Conservation (phyloP, 1,140 invertebrate species). For the Drosophila auraria region DNA sequence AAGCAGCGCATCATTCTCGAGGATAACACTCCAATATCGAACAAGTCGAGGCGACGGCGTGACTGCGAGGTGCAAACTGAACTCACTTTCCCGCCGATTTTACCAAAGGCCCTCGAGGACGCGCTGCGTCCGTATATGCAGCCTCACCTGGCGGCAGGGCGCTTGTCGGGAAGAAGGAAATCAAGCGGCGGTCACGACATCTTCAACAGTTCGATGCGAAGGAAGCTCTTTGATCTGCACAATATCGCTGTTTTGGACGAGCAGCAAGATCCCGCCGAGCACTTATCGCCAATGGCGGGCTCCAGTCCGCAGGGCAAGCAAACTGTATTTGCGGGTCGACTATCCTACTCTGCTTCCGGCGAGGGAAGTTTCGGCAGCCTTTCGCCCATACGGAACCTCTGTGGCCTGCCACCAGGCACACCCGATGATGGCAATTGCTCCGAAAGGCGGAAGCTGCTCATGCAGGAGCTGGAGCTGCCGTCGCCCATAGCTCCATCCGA, state of each 20-base stretch:
- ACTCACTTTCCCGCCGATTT: conserved; percentile 85
- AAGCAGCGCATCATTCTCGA: conserved; percentile 79
- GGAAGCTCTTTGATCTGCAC: conserved; percentile 78
- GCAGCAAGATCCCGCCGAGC: conserved; percentile 31
- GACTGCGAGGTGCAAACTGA: conserved; percentile 85
- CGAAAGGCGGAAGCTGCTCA: conserved; percentile 43
- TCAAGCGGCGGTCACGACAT: conserved; percentile 32
- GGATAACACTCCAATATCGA: conserved; percentile 74
- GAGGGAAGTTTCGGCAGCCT: conserved; percentile 76
- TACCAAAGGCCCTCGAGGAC: conserved; percentile 86
- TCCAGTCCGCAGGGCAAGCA: conserved; percentile 73
- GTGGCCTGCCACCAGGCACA: conserved; percentile 60
- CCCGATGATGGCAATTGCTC: conserved; percentile 58
- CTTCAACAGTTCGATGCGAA: conserved; percentile 75
- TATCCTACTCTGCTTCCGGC: conserved; percentile 65
- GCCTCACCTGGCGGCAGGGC: conserved; percentile 76
- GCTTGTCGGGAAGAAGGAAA: conserved; percentile 15
- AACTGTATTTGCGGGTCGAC: conserved; percentile 67
- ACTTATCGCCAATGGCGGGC: conserved; percentile 52
- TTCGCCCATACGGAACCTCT: conserved; percentile 75
- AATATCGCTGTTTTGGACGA: conserved; percentile 71
- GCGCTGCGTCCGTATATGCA: conserved; percentile 86
- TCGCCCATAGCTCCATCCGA: conserved; percentile 73
- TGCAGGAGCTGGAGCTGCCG: conserved; percentile 62
- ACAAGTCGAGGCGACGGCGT: conserved; percentile 52